phyloP scores from a whole-genome alignment of 2,888 invertebrate species.

The Odontothrips loti region DNA sequence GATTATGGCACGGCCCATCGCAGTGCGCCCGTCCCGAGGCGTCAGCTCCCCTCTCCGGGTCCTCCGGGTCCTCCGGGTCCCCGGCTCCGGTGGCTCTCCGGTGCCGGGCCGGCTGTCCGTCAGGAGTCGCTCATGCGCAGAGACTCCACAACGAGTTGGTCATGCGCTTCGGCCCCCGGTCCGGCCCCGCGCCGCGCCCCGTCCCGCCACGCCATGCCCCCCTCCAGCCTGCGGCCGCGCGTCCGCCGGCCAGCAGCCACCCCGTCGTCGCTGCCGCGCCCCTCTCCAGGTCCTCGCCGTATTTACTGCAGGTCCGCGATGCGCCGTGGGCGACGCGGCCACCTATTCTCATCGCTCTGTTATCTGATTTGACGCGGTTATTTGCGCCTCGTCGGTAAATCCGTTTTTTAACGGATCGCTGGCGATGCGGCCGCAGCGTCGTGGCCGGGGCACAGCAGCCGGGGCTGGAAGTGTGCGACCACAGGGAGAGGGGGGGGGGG shows the following conservation, averaged over 20 bases:
- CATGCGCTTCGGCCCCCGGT: neutral
- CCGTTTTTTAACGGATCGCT: conserved; percentile 21
- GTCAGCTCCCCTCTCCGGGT: neutral
- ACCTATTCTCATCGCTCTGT: conserved; percentile 51
- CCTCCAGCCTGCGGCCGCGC: conserved; percentile 22
- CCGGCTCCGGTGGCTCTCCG: too few species aligned
- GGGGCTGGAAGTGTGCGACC: neutral
- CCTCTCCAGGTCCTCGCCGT: neutral
- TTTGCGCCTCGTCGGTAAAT: conserved; percentile 8
- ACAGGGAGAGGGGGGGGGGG: neutral
- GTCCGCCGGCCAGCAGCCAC: conserved; percentile 34
- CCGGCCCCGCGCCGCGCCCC: conserved; percentile 30
- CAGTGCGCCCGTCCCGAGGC: neutral
- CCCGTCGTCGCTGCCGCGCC: neutral
- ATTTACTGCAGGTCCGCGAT: neutral
- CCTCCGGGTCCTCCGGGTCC: too few species aligned
- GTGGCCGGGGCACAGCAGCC: neutral
- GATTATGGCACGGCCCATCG: neutral
- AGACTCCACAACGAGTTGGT: conserved; percentile 8
- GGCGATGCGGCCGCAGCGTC: conserved; percentile 38
- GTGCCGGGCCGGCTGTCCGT: conserved; percentile 11
- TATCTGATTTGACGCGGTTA: conserved; percentile 35
- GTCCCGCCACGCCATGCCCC: conserved; percentile 28
- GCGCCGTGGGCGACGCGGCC: too few species aligned
- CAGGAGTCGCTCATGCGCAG: conserved; percentile 21